These are phyloP conservation scores for Hetaerina titia DNA, from an alignment of 2,888 invertebrate species.

Conservation along the genomic window DNA sequence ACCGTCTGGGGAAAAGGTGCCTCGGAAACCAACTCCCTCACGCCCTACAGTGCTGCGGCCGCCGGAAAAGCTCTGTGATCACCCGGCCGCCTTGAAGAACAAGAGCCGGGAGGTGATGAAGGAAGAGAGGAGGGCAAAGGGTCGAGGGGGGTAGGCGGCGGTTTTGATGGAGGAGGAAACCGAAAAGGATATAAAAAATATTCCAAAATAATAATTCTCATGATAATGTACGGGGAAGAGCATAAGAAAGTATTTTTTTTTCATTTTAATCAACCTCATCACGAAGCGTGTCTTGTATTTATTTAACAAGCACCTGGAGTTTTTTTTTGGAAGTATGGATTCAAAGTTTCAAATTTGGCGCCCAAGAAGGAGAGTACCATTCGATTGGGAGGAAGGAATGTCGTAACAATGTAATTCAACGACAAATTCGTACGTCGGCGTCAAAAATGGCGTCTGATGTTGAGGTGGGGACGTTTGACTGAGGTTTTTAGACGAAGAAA, in stretches of 20 bases:
- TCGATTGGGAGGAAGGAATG: neutral
- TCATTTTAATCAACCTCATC: neutral
- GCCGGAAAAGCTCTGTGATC: conserved; percentile 2
- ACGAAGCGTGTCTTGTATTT: neutral
- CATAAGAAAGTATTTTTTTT: neutral
- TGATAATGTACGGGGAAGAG: neutral
- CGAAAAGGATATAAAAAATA: neutral
- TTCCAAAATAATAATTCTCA: neutral
- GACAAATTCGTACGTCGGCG: neutral
- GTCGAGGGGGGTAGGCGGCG: neutral
- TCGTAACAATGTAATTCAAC: neutral
- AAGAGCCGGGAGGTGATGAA: neutral
- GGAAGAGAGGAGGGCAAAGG: neutral
- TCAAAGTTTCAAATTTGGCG: neutral
- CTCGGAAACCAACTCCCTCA: neutral
- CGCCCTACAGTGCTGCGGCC: neutral
- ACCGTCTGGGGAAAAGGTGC: neutral
- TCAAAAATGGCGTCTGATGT: neutral
- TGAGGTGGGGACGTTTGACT: neutral
- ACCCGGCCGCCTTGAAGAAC: conserved; percentile 21
- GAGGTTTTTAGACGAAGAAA: neutral
- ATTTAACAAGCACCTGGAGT: neutral
- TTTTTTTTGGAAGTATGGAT: neutral
- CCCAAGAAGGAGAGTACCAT: neutral
- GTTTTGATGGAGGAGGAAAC: neutral